Base-by-base conservation (phyloP, 2,888 invertebrate species). In the Pseudoips prasinana region DNA sequence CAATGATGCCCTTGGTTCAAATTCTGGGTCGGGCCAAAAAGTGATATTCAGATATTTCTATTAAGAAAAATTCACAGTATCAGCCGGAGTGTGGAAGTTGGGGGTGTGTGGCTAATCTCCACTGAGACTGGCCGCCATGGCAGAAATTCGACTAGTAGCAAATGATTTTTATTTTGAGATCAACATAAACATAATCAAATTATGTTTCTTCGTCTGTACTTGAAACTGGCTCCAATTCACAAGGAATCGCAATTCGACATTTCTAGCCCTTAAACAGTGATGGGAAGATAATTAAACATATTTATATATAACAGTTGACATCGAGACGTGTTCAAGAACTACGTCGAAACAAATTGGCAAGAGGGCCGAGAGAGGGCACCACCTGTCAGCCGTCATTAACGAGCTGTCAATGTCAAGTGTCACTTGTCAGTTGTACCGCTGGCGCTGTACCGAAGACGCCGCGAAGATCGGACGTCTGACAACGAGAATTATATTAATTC, bases 321-420 rank as follows among this genome's bases (percentile, higher is more conserved):
- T 49, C 49, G 30, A 36, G 55, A 46, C 55, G 49, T 57, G 50
- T 55, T 53, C 58, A 53, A 53, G 58, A 57, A 57, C 29, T 29
- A 35, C 39, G 41, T 33, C 29, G 38, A 51, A 51, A 43, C 34
- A 54, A 58, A 54, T 57, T 58, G 58, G 55, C 51, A 51, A 48
- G 41, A 51, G 54, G 55, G 46, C 39, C 48, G 55, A 37, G 53
- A 60, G 63, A 64, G 66, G 65, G 64, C 64, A 61, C 67, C 59
- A 55, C 55, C 41, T 58, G 72, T 65, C 71, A 67, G 52, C 54
- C 63, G 59, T 65, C 69, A 72, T 72, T 71, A 72, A 60, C 55
- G 58, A 58, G 61, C 53, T 67, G 70, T 70, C 71, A 67, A 71
- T 66, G 70, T 71, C 72, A 70, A 61, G 55, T 64, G 66, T 60